Evolutionary conservation across 2,113 vertebrate species (phyloP).

Genomic region (Pogonocichla stellata): DNA sequence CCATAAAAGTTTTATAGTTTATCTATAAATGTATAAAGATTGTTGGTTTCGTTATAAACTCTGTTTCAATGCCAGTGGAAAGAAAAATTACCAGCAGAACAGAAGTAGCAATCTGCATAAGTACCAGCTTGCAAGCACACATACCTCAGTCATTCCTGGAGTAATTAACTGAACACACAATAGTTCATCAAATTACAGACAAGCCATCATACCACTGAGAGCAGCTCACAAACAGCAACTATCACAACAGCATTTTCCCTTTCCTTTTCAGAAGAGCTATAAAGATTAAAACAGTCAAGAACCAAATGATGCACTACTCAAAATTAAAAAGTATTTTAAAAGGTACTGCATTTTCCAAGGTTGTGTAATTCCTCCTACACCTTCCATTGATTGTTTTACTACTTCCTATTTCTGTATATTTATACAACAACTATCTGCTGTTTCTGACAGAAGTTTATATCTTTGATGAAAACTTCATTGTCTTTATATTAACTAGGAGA

Average conservation of each 20-base stretch:
- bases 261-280: conserved; percentile 3
- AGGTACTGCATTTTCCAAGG: background rate
- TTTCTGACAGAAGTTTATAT: background rate
- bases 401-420: background rate
- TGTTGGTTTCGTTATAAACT: conserved; percentile 70
- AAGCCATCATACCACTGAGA: background rate
- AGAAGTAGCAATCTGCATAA: conserved; percentile 54
- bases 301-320: background rate
- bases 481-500: background rate
- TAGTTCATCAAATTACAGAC: conserved; percentile 50
- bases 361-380: background rate
- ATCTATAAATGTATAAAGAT: conserved; percentile 75
- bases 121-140: background rate
- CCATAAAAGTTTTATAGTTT: conserved; percentile 76
- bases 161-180: conserved; percentile 43
- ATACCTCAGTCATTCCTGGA: conserved; percentile 12
- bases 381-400: background rate
- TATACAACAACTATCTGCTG: background rate
- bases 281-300: conserved; percentile 34
- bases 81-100: conserved; percentile 69
- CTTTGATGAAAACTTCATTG: background rate
- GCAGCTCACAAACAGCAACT: background rate
- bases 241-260: background rate
- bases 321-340: background rate
- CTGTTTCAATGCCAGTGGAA: conserved; percentile 65